Percentiles rank a stretch among this genome's conserved stretches.
Evolutionary conservation across 1,140 invertebrate species (phyloP).

Genomic region (Danaus plexippus): DNA sequence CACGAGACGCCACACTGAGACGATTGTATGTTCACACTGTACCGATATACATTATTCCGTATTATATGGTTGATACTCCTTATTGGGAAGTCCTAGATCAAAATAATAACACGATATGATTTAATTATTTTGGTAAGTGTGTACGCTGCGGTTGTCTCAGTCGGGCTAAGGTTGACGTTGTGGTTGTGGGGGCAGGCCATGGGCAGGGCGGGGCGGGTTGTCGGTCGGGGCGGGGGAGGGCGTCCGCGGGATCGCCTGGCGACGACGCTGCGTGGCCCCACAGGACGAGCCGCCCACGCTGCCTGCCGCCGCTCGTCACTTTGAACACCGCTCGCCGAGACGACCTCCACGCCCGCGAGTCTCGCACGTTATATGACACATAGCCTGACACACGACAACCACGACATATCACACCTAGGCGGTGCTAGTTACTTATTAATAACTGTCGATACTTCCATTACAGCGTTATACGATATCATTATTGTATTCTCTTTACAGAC

Average conservation of each 20-base stretch:
- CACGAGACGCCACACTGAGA: slow-evolving; percentile 4
- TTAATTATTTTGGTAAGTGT: not conserved
- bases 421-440: no score
- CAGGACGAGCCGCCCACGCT: slow-evolving; percentile 19
- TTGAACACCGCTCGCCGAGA: slow-evolving; percentile 12
- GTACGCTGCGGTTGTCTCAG: slow-evolving; percentile 7
- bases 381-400: slow-evolving; percentile 6
- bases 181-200: slow-evolving; percentile 32
- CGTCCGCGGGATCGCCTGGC: slow-evolving; percentile 32
- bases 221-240: slow-evolving; percentile 17
- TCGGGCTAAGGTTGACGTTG: slow-evolving; percentile 32
- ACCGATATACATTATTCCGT: not conserved
- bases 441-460: no score
- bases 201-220: slow-evolving; percentile 28
- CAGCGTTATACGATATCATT: no score
- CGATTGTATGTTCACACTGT: not conserved
- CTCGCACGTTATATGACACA: slow-evolving; percentile 39
- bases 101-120: no score
- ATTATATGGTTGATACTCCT: not conserved
- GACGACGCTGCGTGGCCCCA: slow-evolving; percentile 39
- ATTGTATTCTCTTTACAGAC: no score
- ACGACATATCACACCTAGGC: not conserved
- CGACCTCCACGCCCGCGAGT: slow-evolving; percentile 24
- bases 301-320: slow-evolving; percentile 15
- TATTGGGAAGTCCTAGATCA: not conserved